phyloP scores from a whole-genome alignment of 2,113 vertebrate genomes.

The Cinclus mexicanus region DNA sequence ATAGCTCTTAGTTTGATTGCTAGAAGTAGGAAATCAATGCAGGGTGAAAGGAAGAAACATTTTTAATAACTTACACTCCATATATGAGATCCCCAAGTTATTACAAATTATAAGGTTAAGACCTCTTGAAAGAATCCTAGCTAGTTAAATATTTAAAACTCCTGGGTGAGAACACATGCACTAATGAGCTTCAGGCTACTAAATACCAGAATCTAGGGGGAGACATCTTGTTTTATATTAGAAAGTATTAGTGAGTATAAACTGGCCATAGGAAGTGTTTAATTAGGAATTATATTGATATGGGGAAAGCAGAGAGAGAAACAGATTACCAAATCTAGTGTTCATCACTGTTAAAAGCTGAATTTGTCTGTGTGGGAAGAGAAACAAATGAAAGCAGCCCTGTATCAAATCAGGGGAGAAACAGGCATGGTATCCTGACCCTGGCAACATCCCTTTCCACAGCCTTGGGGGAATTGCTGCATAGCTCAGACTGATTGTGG shows the following conservation, averaged over 20 bases:
- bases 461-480: background rate
- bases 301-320: background rate
- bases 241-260: slow-evolving; percentile 22
- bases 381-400: background rate
- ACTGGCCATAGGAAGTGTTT: slow-evolving; percentile 37
- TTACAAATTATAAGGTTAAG: slow-evolving; percentile 81
- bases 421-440: background rate
- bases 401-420: background rate
- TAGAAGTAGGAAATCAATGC: slow-evolving; percentile 69
- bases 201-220: slow-evolving; percentile 53
- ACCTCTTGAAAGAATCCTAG: slow-evolving; percentile 74
- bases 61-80: slow-evolving; percentile 66
- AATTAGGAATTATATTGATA: slow-evolving; percentile 41
- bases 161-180: slow-evolving; percentile 67
- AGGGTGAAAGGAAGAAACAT: slow-evolving; percentile 54
- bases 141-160: slow-evolving; percentile 82
- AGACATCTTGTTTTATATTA: slow-evolving; percentile 59
- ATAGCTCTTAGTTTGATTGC: slow-evolving; percentile 51
- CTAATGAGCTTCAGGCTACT: slow-evolving; percentile 77
- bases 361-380: background rate
- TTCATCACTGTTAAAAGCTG: background rate
- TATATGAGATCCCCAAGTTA: slow-evolving; percentile 72
- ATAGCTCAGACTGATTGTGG: background rate
- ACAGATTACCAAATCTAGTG: background rate
- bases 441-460: background rate